A percentile compares a stretch with the other conserved stretches of the same genome.
These are phyloP conservation scores for Latrodectus geometricus DNA, from an alignment of 1,140 invertebrate genomes.

Conservation along the genomic window DNA sequence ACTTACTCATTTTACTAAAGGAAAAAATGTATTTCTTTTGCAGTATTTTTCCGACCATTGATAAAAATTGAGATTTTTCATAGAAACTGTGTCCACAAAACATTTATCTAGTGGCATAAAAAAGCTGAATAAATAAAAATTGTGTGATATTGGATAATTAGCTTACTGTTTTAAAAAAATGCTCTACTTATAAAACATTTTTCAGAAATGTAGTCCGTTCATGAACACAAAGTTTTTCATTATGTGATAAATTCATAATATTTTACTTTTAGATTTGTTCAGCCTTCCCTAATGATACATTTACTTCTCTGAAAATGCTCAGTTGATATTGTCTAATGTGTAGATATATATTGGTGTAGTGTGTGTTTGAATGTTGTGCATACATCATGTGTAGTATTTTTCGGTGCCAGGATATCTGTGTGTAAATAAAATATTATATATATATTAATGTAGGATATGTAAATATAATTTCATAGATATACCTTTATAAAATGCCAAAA, in stretches of 20 bases:
- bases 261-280: slow-evolving; percentile 58
- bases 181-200: slow-evolving; percentile 42
- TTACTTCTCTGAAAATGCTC: slow-evolving; percentile 59
- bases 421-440: slow-evolving; percentile 24
- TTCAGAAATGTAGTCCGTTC: slow-evolving; percentile 56
- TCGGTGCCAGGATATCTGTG: slow-evolving; percentile 54
- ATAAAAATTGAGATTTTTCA: slow-evolving; percentile 7
- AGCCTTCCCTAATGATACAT: slow-evolving; percentile 45
- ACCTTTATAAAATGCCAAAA: slow-evolving; percentile 60
- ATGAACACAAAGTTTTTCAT: slow-evolving; percentile 59
- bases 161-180: slow-evolving; percentile 57
- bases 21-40: slow-evolving; percentile 25
- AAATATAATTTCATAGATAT: slow-evolving; percentile 60
- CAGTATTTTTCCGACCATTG: slow-evolving; percentile 62
- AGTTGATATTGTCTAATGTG: slow-evolving; percentile 34
- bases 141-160: slow-evolving; percentile 60
- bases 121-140: slow-evolving; percentile 2
- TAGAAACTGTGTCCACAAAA: slow-evolving; percentile 5
- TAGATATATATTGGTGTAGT: slow-evolving; percentile 50
- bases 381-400: slow-evolving; percentile 58
- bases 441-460: slow-evolving; percentile 52
- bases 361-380: not conserved
- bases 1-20: slow-evolving; percentile 7
- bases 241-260: slow-evolving; percentile 60
- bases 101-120: not conserved